A percentile compares a stretch with the other conserved stretches of the same genome.
phyloP scores from a whole-genome alignment of 2,797 vertebrate species.

The Notoglanidium macrostoma region DNA sequence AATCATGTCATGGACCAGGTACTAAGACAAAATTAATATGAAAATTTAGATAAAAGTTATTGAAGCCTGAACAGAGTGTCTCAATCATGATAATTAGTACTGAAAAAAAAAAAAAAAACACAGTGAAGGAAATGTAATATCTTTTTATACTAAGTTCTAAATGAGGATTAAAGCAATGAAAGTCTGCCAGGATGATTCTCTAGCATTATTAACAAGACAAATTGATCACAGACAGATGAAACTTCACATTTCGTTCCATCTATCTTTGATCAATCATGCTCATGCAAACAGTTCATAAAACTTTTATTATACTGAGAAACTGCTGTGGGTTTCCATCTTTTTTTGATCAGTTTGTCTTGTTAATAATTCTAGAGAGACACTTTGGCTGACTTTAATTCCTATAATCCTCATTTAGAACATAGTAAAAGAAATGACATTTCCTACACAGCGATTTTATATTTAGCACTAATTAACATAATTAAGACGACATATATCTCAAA shows the following conservation, averaged over 20 bases:
- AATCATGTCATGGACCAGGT: conserved; percentile 53
- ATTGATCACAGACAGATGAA: conserved; percentile 62
- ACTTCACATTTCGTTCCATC: conserved; percentile 33
- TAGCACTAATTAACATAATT: conserved; percentile 62
- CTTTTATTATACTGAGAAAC: neutral
- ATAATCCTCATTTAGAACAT: conserved; percentile 70
- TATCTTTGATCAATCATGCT: conserved; percentile 41
- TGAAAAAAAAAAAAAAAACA: conserved; percentile 58
- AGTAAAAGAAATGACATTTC: conserved; percentile 62
- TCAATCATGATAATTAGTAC: conserved; percentile 64
- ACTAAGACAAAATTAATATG: conserved; percentile 58
- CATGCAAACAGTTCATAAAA: conserved; percentile 52
- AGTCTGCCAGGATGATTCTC: conserved; percentile 62
- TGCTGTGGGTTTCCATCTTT: conserved; percentile 40
- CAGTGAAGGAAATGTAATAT: conserved; percentile 59
- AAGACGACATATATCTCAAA: conserved; percentile 51
- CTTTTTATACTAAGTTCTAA: conserved; percentile 68
- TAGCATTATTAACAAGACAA: conserved; percentile 74
- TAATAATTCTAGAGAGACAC: conserved; percentile 69
- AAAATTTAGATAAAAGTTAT: conserved; percentile 63
- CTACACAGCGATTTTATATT: conserved; percentile 58
- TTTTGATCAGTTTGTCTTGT: conserved; percentile 69
- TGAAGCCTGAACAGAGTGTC: conserved; percentile 60
- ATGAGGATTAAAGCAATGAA: conserved; percentile 70
- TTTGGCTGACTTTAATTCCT: conserved; percentile 64